Evolutionary conservation across 2,888 invertebrate genomes (phyloP), one percentile per base, ranked within the genome.

Genomic region (Griposia aprilina): DNA sequence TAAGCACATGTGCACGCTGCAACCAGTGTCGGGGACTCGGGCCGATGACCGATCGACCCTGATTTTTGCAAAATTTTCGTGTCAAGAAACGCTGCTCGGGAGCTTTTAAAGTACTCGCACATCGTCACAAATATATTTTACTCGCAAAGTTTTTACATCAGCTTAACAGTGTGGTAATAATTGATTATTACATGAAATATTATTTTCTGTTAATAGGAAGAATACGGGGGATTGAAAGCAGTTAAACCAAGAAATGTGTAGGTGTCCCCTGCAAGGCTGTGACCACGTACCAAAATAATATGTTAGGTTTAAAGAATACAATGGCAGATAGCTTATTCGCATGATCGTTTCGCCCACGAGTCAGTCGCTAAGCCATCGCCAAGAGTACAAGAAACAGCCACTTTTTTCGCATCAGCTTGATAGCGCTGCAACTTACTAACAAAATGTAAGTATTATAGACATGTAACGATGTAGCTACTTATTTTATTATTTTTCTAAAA

Each of bases 11-110:
- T 92, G 92, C 92, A 75, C 90, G 89, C 88, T 91, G 92, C 93
- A 91, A 89, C 91, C 91, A 88, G 90, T 90, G 86, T 85, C 78
- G 90, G 88, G 94, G 92, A 89, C 95, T 84, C 78, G 90, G 95
- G 92, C 89, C 95, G 91, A 90, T 90, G 95, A 94, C 95, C 95
- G 91, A 86, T 41, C 89, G 91, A 90, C 91, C 91, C 91, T 93
- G 90, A 92, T 92, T 93, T 94, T 93, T 91, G 91, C 91, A 88
- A 90, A 90, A 89, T 89, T 89, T 90, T 87, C 79, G 79, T 74
- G 73, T 76, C 73, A 82, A 83, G 71, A 73, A 85, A 79, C 72
- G 50, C 36, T 6, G 11, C 60, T 23, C 30, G 26, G 48, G 50
- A 62, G n/a, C 78, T 72, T 74, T 79, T 66, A 62, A 73, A 85